Evolutionary conservation across 2,797 vertebrate genomes (phyloP).

Genomic region (Rhinophrynus dorsalis): DNA sequence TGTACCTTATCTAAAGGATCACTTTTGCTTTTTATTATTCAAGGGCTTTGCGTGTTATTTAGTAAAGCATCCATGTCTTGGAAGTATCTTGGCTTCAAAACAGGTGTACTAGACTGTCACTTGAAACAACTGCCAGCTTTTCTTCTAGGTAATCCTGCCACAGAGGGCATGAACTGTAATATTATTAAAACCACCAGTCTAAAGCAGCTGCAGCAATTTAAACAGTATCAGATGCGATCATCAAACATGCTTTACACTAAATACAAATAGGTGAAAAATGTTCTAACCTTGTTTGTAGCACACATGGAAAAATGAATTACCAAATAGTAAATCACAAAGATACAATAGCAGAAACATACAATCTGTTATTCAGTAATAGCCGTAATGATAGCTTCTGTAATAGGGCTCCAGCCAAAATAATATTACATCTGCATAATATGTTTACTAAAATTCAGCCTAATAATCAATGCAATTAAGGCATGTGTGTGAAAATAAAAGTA

Average conservation of each 20-base stretch:
- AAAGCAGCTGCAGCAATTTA: slow-evolving; percentile 52
- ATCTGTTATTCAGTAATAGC: neutral
- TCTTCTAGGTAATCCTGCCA: slow-evolving; percentile 61
- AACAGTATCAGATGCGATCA: slow-evolving; percentile 42
- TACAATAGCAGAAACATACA: neutral
- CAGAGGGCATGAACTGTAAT: slow-evolving; percentile 66
- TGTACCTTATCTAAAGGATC: slow-evolving; percentile 53
- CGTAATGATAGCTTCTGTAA: neutral
- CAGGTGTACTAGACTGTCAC: slow-evolving; percentile 65
- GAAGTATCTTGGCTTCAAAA: slow-evolving; percentile 59
- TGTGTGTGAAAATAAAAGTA: too few species aligned
- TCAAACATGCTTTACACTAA: slow-evolving; percentile 57
- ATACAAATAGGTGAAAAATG: slow-evolving; percentile 49
- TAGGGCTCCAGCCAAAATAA: too few species aligned
- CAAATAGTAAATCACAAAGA: neutral
- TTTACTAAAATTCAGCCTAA: too few species aligned
- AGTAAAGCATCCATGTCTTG: slow-evolving; percentile 63
- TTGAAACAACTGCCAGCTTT: slow-evolving; percentile 61
- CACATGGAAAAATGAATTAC: neutral
- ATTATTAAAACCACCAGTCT: slow-evolving; percentile 59
- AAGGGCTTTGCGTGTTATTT: slow-evolving; percentile 58
- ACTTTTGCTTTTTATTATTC: slow-evolving; percentile 52
- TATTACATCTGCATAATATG: too few species aligned
- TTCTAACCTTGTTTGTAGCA: neutral
- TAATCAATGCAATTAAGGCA: too few species aligned